Evolutionary conservation across 2,888 invertebrate species (phyloP).

Genomic region (Epicampocera succincta): DNA sequence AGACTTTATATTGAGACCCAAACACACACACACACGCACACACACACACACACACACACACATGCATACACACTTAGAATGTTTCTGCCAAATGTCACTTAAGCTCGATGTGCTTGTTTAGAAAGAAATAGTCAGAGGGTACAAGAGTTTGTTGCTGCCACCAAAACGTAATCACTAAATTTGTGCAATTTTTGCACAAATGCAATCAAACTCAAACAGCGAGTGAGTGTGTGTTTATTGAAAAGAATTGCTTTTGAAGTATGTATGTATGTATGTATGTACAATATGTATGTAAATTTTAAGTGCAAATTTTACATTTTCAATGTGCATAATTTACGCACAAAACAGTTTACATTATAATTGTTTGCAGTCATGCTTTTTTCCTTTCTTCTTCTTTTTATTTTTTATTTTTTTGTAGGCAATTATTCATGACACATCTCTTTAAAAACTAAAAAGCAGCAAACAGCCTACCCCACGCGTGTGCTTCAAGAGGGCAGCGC

Average conservation of each 20-base stretch:
- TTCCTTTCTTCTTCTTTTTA: neutral
- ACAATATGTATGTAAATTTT: no score
- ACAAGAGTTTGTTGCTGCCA: conserved; percentile 28
- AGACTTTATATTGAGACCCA: no score
- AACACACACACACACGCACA: neutral
- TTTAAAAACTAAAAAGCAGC: conserved; percentile 27
- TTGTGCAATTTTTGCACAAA: conserved; percentile 47
- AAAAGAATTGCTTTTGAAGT: conserved; percentile 5
- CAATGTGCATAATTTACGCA: conserved; percentile 53
- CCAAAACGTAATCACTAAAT: conserved; percentile 46
- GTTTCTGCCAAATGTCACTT: conserved; percentile 46
- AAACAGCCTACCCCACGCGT: neutral
- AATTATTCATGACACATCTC: conserved; percentile 58
- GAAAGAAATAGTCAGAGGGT: neutral
- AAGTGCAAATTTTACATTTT: conserved; percentile 20
- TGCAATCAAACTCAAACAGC: conserved; percentile 9
- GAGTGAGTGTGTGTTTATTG: neutral
- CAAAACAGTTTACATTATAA: conserved; percentile 42
- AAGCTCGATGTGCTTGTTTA: conserved; percentile 26
- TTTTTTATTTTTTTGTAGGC: neutral
- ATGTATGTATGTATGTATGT: no score
- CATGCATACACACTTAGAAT: neutral
- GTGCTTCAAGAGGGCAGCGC: neutral
- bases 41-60: conserved; percentile 1
- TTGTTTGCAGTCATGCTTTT: conserved; percentile 18